Percentiles rank a stretch among this genome's conserved stretches.
Evolutionary conservation across 2,888 invertebrate species (phyloP).

Genomic region (Lamellibrachia satsuma): DNA sequence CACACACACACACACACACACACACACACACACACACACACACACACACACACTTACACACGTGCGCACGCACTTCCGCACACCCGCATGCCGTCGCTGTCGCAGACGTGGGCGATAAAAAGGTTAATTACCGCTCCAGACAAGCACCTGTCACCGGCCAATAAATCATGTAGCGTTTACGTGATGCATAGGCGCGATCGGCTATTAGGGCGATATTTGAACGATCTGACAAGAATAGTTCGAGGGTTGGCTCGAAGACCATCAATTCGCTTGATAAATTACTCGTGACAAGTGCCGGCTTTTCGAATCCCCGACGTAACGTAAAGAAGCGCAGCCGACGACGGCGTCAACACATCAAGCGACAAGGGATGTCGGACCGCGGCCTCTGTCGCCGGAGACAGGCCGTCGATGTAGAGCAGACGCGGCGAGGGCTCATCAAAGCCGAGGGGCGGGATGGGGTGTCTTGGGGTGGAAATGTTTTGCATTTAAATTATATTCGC

Average conservation of each 20-base stretch:
- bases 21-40: too few relatives aligned
- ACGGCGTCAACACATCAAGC: background rate
- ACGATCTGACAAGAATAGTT: slow-evolving; percentile 5
- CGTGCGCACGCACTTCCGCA: background rate
- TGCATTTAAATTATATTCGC: slow-evolving; percentile 13
- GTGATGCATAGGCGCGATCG: background rate
- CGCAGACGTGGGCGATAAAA: slow-evolving; percentile 2
- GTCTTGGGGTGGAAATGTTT: background rate
- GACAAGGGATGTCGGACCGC: background rate
- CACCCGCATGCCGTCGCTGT: background rate
- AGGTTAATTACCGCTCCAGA: background rate
- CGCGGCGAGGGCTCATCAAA: slow-evolving; percentile 69
- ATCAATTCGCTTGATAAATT: slow-evolving; percentile 13
- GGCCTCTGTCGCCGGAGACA: background rate
- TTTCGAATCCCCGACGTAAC: background rate
- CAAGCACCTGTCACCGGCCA: background rate
- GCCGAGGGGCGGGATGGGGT: slow-evolving; percentile 66
- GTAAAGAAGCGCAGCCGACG: background rate
- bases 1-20: background rate
- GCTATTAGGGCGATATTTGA: background rate
- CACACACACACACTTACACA: background rate
- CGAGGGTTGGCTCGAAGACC: background rate
- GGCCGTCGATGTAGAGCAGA: background rate
- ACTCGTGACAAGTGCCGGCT: background rate
- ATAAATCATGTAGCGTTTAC: slow-evolving; percentile 1